Evolutionary conservation across 2,888 invertebrate species (phyloP).

Genomic region (Zelleria hepariella): DNA sequence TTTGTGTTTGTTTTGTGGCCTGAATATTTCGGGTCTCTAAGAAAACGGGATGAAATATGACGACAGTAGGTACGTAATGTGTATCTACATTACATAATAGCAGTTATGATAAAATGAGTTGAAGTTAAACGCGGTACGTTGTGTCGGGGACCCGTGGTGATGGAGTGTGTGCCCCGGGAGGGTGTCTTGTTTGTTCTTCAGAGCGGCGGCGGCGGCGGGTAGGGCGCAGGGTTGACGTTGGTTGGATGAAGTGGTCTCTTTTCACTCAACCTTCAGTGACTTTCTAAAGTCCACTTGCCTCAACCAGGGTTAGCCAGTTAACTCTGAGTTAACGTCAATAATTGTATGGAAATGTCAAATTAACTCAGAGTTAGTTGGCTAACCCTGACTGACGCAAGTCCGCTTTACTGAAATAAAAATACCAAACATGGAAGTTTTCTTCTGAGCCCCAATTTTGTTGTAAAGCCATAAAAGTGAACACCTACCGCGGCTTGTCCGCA

Average conservation of each 20-base stretch:
- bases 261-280: neutral
- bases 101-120: neutral
- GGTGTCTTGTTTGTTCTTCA: neutral
- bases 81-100: too few relatives aligned
- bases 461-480: neutral
- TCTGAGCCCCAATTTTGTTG: neutral
- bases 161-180: neutral
- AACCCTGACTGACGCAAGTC: too few relatives aligned
- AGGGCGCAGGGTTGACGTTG: too few relatives aligned
- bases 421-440: neutral
- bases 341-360: too few relatives aligned
- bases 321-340: too few relatives aligned
- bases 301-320: too few relatives aligned
- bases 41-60: neutral
- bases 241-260: neutral
- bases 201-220: neutral
- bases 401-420: neutral
- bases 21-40: neutral
- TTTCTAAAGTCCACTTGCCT: too few relatives aligned
- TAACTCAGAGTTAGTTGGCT: too few relatives aligned
- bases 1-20: neutral
- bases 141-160: neutral
- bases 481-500: neutral
- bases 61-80: too few relatives aligned
- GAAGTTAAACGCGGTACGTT: neutral